Percentiles rank a stretch among this genome's conserved stretches.
These are phyloP conservation scores for Hirundichthys speculiger DNA, from an alignment of 2,113 vertebrate species.

Conservation along the genomic window DNA sequence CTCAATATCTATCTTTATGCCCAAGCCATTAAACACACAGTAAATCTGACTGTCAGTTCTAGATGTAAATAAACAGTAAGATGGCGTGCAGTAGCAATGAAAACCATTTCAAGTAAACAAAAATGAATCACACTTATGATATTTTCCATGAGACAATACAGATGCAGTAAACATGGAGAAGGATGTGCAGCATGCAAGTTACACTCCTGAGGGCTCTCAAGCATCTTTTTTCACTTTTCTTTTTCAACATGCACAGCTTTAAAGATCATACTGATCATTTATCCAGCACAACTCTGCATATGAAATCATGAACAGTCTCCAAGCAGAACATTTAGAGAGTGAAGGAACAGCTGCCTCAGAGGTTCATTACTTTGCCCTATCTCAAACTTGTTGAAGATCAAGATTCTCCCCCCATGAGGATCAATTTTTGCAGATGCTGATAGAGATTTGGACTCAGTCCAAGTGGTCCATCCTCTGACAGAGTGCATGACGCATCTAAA, in stretches of 20 bases:
- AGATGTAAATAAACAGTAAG: constrained; percentile 27
- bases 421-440: constrained; percentile 44
- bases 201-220: neutral
- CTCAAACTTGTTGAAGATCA: constrained; percentile 56
- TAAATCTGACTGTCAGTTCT: constrained; percentile 40
- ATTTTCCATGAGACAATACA: no score
- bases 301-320: constrained; percentile 25
- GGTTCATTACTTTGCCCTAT: constrained; percentile 44
- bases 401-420: constrained; percentile 37
- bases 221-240: neutral
- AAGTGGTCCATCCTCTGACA: constrained; percentile 38
- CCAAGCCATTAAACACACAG: constrained; percentile 6
- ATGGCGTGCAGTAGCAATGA: constrained; percentile 7
- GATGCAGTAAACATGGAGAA: no score
- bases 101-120: neutral
- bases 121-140: neutral
- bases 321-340: constrained; percentile 31
- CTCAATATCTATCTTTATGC: constrained; percentile 18
- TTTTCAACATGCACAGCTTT: neutral
- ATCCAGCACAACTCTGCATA: constrained; percentile 15
- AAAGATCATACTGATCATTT: constrained; percentile 10
- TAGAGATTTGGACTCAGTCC: constrained; percentile 48
- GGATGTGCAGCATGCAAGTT: neutral
- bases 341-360: constrained; percentile 54
- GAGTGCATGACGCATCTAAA: constrained; percentile 17